Percentiles rank a stretch among this genome's conserved stretches.
phyloP scores from a whole-genome alignment of 2,113 vertebrate genomes.

The Suncus etruscus region DNA sequence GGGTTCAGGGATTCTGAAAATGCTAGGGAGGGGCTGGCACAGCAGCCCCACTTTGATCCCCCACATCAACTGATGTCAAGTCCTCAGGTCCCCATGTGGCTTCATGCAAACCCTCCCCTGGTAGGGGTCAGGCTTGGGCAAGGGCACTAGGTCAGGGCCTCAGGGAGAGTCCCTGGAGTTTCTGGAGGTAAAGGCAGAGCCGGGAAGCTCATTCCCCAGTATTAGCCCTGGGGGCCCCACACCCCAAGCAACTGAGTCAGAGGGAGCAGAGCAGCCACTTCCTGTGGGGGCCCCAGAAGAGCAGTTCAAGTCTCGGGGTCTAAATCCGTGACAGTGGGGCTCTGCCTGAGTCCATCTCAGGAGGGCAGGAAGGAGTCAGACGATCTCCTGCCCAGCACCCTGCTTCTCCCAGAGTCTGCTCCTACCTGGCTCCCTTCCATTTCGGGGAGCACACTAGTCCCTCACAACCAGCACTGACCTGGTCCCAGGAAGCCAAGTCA shows the following conservation, averaged over 20 bases:
- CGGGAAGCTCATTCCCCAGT: not conserved
- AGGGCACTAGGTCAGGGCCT: not conserved
- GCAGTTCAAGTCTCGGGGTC: not conserved
- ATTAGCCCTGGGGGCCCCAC: not conserved
- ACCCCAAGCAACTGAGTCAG: slow-evolving; percentile 53
- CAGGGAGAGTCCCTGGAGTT: not conserved
- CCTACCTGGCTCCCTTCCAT: not conserved
- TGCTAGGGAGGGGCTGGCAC: not conserved
- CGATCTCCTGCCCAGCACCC: not conserved
- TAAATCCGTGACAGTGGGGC: not conserved
- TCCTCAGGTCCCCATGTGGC: not conserved
- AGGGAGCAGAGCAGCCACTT: not conserved
- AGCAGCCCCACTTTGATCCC: not conserved
- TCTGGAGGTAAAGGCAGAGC: not conserved
- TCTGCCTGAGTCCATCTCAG: not conserved
- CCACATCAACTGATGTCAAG: not conserved
- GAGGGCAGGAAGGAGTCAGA: not conserved
- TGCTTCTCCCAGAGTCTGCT: not conserved
- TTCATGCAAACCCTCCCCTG: not conserved
- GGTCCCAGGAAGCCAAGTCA: not conserved
- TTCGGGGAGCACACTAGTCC: too few relatives aligned
- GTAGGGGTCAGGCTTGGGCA: not conserved
- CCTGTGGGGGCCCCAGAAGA: not conserved
- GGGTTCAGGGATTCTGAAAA: not conserved
- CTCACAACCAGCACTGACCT: not conserved